These are phyloP conservation scores for Cheumatopsyche charites DNA, from an alignment of 1,140 invertebrate genomes.

Conservation along the genomic window DNA sequence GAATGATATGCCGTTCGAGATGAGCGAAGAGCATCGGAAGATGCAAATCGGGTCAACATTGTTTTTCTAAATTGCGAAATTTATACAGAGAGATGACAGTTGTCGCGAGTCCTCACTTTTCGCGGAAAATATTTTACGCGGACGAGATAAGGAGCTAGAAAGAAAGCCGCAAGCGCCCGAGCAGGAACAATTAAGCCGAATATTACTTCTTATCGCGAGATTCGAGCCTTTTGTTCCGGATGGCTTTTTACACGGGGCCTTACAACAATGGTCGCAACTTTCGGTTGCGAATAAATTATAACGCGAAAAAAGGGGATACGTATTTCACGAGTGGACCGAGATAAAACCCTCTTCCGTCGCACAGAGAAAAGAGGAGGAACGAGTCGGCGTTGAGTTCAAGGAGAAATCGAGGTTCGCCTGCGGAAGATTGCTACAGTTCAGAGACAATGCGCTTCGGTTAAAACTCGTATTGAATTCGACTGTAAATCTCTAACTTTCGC, in stretches of 20 bases:
- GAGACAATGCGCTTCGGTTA: too few species aligned
- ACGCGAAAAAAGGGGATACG: constrained; percentile 22
- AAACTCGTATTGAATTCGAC: too few species aligned
- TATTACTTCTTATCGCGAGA: constrained; percentile 22
- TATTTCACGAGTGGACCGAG: constrained; percentile 10
- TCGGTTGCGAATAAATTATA: constrained; percentile 22
- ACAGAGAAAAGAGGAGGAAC: background rate
- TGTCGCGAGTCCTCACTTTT: background rate
- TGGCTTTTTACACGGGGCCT: constrained; percentile 10
- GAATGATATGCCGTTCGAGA: too few species aligned
- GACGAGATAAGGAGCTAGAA: background rate
- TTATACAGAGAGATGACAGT: background rate
- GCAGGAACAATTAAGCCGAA: constrained; percentile 24
- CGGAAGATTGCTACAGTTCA: too few species aligned
- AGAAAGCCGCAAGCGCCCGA: constrained; percentile 11
- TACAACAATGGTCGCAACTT: constrained; percentile 15
- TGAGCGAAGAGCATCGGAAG: too few species aligned
- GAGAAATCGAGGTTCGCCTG: too few species aligned
- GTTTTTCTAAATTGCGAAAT: background rate
- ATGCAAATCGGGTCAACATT: too few species aligned
- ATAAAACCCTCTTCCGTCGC: constrained; percentile 10
- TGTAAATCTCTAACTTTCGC: too few species aligned
- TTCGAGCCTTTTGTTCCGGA: constrained; percentile 8
- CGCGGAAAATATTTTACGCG: background rate
- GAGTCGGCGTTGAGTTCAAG: too few species aligned